Evolutionary conservation across 2,888 invertebrate genomes (phyloP).

Genomic region (Carcina quercana): DNA sequence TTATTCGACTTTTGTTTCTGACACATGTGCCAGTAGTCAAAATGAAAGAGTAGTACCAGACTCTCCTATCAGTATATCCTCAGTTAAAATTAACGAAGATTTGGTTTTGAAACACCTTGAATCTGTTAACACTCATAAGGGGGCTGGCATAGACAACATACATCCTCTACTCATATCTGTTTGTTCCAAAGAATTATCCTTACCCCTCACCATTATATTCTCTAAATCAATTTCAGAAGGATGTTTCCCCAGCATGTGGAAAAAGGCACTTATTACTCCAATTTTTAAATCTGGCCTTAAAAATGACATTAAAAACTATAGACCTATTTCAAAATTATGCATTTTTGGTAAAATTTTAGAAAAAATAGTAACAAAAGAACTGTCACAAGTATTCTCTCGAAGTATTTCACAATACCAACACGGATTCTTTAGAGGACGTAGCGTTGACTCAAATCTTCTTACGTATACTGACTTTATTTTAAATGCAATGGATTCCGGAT

Average conservation of each 20-base stretch:
- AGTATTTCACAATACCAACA: constrained; percentile 3
- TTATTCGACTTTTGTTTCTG: too few species aligned
- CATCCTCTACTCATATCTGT: neutral
- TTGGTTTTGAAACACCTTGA: too few species aligned
- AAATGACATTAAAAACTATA: constrained; percentile 3
- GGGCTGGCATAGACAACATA: constrained; percentile 1
- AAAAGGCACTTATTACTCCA: constrained; percentile 4
- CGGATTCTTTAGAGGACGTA: constrained; percentile 2
- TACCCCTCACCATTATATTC: neutral
- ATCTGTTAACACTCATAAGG: too few species aligned
- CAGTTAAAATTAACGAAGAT: too few species aligned
- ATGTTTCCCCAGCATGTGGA: constrained; percentile 4
- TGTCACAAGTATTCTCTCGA: neutral
- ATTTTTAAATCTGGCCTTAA: constrained; percentile 4
- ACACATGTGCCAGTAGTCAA: too few species aligned
- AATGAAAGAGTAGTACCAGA: too few species aligned
- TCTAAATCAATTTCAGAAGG: neutral
- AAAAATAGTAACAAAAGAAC: neutral
- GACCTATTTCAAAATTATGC: constrained; percentile 6
- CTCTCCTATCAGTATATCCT: too few species aligned
- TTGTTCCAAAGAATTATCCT: neutral
- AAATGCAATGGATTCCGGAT: neutral
- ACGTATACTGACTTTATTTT: constrained; percentile 1
- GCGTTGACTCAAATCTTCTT: constrained; percentile 1
- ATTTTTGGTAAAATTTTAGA: constrained; percentile 3